These are phyloP conservation scores for Agrotis clavis DNA, from an alignment of 2,888 invertebrate species.

Conservation along the genomic window DNA sequence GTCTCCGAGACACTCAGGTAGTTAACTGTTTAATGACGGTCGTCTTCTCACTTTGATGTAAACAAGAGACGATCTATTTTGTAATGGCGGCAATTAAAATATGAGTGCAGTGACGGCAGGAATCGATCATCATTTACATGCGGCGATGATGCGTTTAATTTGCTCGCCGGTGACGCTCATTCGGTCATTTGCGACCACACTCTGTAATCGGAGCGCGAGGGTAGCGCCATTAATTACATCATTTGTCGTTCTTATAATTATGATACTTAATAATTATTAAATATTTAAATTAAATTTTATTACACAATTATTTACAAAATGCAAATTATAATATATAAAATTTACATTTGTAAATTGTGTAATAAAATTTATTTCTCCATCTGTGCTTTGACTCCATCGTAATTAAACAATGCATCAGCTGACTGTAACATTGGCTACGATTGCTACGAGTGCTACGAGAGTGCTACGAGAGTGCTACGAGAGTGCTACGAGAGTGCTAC, in stretches of 20 bases:
- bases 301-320: too few species aligned
- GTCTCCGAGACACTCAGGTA: conserved; percentile 32
- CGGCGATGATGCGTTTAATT: neutral
- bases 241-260: conserved; percentile 3
- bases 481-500: conserved; percentile 11
- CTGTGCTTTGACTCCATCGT: neutral
- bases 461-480: conserved; percentile 24
- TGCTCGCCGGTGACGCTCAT: neutral
- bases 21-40: conserved; percentile 55
- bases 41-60: conserved; percentile 42
- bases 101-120: conserved; percentile 34
- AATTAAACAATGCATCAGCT: conserved; percentile 24
- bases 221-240: conserved; percentile 8
- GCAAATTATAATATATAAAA: too few species aligned
- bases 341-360: too few species aligned
- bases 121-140: conserved; percentile 57
- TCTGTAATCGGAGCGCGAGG: conserved; percentile 2
- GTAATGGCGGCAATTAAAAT: conserved; percentile 66
- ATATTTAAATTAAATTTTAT: too few species aligned
- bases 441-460: conserved; percentile 23
- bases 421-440: conserved; percentile 16
- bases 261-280: conserved; percentile 26
- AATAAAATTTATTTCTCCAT: too few species aligned
- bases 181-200: conserved; percentile 16
- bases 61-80: conserved; percentile 52